These are phyloP conservation scores for Cirrhinus molitorella DNA, from an alignment of 2,797 vertebrate species.

Conservation along the genomic window DNA sequence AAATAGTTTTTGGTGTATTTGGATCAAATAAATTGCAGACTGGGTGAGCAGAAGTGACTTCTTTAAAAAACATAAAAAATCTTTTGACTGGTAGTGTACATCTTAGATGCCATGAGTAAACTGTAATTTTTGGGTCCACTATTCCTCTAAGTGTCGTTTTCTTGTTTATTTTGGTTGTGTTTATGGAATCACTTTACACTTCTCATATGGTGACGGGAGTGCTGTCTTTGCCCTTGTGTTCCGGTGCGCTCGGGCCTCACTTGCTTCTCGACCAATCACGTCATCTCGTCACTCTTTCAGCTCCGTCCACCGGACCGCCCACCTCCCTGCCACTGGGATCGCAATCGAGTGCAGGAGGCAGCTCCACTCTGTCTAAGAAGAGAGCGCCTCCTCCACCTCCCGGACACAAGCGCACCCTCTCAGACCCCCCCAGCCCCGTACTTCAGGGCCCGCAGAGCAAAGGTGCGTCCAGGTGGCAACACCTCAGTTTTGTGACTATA, in stretches of 20 bases:
- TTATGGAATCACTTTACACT: neutral
- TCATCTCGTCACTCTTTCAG: conserved; percentile 78
- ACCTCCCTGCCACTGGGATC: conserved; percentile 87
- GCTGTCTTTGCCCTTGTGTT: neutral
- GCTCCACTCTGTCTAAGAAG: conserved; percentile 91
- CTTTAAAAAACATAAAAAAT: no score
- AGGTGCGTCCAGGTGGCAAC: conserved; percentile 72
- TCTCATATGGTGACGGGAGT: neutral
- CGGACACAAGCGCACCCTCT: conserved; percentile 91
- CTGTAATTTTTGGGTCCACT: neutral
- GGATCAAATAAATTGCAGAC: no score
- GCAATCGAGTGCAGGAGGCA: conserved; percentile 84
- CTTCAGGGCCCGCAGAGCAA: conserved; percentile 88
- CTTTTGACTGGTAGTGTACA: no score
- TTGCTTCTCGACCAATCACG: conserved; percentile 38
- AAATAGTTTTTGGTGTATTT: no score
- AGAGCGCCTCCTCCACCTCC: conserved; percentile 91
- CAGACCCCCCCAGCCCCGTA: conserved; percentile 90
- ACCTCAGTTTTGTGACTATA: conserved; percentile 14
- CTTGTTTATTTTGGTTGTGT: neutral
- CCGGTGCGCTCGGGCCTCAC: neutral
- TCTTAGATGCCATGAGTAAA: no score
- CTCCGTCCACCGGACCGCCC: conserved; percentile 79
- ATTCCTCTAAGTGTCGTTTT: neutral
- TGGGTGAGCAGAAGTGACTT: no score